Conservation (phyloP, 2,797 vertebrate genomes). For the Lagocephalus sceleratus region DNA sequence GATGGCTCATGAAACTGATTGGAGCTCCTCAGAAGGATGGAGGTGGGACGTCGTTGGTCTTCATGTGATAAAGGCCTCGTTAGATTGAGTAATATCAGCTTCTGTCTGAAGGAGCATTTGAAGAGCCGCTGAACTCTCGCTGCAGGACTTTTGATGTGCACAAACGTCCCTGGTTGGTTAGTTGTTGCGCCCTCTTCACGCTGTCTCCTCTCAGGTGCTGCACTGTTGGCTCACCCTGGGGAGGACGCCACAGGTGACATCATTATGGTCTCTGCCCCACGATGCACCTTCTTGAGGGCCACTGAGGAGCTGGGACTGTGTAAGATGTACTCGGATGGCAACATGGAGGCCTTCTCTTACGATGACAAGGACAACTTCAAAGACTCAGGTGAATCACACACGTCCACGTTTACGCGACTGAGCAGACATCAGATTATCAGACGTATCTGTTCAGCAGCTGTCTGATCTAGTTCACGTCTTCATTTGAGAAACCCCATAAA, state of each 20-base stretch:
- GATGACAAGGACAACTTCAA: conserved; percentile 70
- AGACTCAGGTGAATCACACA: conserved; percentile 63
- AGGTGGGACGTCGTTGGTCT: conserved; percentile 60
- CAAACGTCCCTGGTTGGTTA: background rate
- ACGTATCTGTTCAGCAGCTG: too few relatives aligned
- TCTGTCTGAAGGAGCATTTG: too few relatives aligned
- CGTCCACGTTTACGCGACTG: too few relatives aligned
- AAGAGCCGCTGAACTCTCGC: too few relatives aligned
- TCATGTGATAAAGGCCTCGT: too few relatives aligned
- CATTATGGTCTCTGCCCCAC: conserved; percentile 75
- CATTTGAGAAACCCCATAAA: too few relatives aligned
- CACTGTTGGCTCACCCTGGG: conserved; percentile 75
- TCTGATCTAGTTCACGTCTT: too few relatives aligned
- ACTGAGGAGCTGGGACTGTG: conserved; percentile 78
- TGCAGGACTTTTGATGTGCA: too few relatives aligned
- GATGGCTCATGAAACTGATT: conserved; percentile 76
- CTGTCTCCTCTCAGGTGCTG: conserved; percentile 62
- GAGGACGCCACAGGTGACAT: conserved; percentile 76
- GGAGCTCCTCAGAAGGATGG: conserved; percentile 67
- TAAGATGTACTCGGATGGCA: conserved; percentile 61
- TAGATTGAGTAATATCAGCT: too few relatives aligned
- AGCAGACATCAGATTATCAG: too few relatives aligned
- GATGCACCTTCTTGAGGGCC: conserved; percentile 72
- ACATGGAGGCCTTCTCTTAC: conserved; percentile 77
- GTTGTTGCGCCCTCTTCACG: background rate